phyloP scores from a whole-genome alignment of 1,140 invertebrate species.

The Eciton burchellii region DNA sequence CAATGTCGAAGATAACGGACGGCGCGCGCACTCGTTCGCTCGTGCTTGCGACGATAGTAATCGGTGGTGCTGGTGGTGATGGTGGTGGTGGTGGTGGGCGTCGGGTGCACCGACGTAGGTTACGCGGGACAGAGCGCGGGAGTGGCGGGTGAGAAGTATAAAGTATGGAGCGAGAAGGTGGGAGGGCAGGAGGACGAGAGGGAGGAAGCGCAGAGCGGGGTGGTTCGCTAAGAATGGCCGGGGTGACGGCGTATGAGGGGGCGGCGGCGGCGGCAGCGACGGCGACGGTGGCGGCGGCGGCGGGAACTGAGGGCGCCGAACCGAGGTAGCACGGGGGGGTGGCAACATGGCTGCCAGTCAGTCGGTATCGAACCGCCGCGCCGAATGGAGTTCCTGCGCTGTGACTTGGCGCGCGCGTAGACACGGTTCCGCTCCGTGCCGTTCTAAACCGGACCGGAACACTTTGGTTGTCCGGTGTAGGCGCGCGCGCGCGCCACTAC shows the following conservation, averaged over 20 bases:
- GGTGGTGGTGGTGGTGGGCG: slow-evolving; percentile 48
- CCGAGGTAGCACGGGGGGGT: slow-evolving; percentile 67
- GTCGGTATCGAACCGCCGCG: slow-evolving; percentile 81
- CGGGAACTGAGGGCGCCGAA: slow-evolving; percentile 52
- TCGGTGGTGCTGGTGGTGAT: slow-evolving; percentile 41
- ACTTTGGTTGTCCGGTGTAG: slow-evolving; percentile 33
- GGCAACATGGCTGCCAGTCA: slow-evolving; percentile 80
- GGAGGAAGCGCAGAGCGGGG: slow-evolving; percentile 30
- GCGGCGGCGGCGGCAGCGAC: slow-evolving; percentile 32
- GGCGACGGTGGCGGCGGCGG: slow-evolving; percentile 38
- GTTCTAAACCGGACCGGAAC: neutral
- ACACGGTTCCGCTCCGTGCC: slow-evolving; percentile 32
- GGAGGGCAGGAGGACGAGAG: neutral
- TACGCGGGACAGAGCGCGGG: slow-evolving; percentile 30
- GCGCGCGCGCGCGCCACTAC: slow-evolving; percentile 61
- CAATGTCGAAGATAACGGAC: slow-evolving; percentile 80
- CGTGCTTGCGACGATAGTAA: slow-evolving; percentile 46
- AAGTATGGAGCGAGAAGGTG: neutral
- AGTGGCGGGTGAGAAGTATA: neutral
- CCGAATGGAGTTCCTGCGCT: slow-evolving; percentile 65
- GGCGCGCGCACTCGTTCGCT: slow-evolving; percentile 48
- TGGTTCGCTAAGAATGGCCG: slow-evolving; percentile 71
- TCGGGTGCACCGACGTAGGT: slow-evolving; percentile 49
- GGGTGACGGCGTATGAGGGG: slow-evolving; percentile 38
- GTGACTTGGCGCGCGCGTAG: slow-evolving; percentile 55